These are phyloP conservation scores for Chorisops tibialis DNA, from an alignment of 2,888 invertebrate genomes.

Conservation along the genomic window DNA sequence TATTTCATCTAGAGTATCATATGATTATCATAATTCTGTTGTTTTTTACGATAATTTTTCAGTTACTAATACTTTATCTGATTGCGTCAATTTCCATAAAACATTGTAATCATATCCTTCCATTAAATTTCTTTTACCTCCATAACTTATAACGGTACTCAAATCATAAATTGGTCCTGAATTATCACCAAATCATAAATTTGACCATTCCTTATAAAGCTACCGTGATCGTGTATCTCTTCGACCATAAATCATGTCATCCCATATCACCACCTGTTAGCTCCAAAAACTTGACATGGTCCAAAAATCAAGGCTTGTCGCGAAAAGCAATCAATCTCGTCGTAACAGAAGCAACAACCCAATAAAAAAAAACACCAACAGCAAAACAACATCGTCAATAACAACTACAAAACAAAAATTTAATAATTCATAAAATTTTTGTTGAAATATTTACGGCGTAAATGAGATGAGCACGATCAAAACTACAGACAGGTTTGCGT, in stretches of 20 bases:
- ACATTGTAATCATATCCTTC: no score
- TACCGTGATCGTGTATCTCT: no score
- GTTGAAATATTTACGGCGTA: not conserved
- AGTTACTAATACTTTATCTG: no score
- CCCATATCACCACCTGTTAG: conserved; percentile 3
- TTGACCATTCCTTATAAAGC: not conserved
- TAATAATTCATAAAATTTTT: conserved; percentile 10
- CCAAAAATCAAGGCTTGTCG: conserved; percentile 1
- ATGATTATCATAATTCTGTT: no score
- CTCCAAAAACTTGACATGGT: not conserved
- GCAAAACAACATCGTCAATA: no score
- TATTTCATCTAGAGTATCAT: no score
- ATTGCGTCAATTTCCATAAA: no score
- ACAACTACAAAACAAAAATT: not conserved
- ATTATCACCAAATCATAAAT: conserved; percentile 2
- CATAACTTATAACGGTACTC: no score
- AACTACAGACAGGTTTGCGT: not conserved
- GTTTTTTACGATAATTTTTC: no score
- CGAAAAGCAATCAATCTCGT: not conserved
- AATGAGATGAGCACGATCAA: not conserved
- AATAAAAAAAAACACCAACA: no score
- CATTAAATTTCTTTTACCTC: no score
- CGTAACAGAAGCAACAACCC: not conserved
- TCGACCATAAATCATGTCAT: conserved; percentile 11
- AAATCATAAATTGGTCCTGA: not conserved